Evolutionary conservation across 2,888 invertebrate species (phyloP).

Genomic region (Andrena bicolor): DNA sequence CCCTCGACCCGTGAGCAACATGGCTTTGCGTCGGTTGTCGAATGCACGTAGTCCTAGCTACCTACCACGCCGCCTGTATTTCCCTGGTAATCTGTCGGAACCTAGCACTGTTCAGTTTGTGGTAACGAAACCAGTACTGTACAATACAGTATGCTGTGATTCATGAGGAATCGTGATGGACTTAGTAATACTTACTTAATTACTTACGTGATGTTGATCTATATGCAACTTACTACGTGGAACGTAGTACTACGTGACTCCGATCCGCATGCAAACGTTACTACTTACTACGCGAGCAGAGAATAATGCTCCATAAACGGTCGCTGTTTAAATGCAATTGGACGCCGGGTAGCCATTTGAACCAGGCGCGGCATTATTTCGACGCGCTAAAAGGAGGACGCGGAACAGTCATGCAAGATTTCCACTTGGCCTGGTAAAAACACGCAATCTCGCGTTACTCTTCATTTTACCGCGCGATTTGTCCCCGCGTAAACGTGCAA

Average conservation of each 20-base stretch:
- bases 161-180: not conserved
- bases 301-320: not conserved
- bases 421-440: conserved; percentile 25
- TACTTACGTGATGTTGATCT: not conserved
- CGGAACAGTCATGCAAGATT: conserved; percentile 10
- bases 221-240: not conserved
- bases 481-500: conserved; percentile 20
- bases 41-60: not conserved
- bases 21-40: not conserved
- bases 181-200: not conserved
- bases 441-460: conserved; percentile 26
- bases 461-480: conserved; percentile 44
- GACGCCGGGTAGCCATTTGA: not conserved
- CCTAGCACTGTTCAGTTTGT: not conserved
- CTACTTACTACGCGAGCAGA: not conserved
- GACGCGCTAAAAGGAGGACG: conserved; percentile 16
- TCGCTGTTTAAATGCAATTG: not conserved
- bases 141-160: not conserved
- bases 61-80: not conserved
- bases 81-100: not conserved
- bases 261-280: too few species aligned
- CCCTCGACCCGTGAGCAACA: not conserved
- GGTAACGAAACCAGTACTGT: too few species aligned
- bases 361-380: conserved; percentile 13
- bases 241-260: not conserved